A percentile compares a stretch with the other conserved stretches of the same genome.
phyloP scores from a whole-genome alignment of 2,888 invertebrate species.

The Euclidia mi region DNA sequence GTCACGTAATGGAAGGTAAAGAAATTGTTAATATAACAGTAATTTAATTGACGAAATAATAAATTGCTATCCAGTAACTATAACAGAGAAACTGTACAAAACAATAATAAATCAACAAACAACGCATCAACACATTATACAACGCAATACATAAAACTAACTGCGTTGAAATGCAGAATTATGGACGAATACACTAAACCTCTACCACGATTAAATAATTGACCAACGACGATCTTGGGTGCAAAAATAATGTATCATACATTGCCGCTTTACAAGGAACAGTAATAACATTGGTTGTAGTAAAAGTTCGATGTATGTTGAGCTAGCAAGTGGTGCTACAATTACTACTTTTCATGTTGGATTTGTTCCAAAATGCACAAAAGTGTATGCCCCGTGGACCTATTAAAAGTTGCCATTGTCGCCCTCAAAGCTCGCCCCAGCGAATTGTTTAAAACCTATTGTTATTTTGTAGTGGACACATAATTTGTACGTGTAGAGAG shows the following conservation, averaged over 20 bases:
- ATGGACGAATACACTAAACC: constrained; percentile 5
- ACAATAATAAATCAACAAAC: constrained; percentile 17
- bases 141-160: constrained; percentile 35
- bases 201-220: not conserved
- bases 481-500: constrained; percentile 64
- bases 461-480: constrained; percentile 66
- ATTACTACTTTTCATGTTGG: constrained; percentile 56
- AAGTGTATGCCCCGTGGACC: constrained; percentile 71
- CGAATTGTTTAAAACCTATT: constrained; percentile 63
- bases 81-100: not conserved
- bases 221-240: not conserved
- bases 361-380: constrained; percentile 67
- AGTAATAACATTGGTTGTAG: not conserved
- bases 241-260: not conserved
- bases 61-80: too few relatives aligned
- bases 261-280: not conserved
- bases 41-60: too few relatives aligned
- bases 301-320: not conserved
- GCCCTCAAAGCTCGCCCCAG: constrained; percentile 61
- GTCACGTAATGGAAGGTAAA: too few relatives aligned
- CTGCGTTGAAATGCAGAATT: constrained; percentile 29
- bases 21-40: too few relatives aligned
- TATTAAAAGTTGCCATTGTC: constrained; percentile 79
- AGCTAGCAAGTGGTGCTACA: not conserved
- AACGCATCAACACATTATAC: constrained; percentile 21